Evolutionary conservation across 2,113 vertebrate species (phyloP).

Genomic region (Perca fluviatilis): DNA sequence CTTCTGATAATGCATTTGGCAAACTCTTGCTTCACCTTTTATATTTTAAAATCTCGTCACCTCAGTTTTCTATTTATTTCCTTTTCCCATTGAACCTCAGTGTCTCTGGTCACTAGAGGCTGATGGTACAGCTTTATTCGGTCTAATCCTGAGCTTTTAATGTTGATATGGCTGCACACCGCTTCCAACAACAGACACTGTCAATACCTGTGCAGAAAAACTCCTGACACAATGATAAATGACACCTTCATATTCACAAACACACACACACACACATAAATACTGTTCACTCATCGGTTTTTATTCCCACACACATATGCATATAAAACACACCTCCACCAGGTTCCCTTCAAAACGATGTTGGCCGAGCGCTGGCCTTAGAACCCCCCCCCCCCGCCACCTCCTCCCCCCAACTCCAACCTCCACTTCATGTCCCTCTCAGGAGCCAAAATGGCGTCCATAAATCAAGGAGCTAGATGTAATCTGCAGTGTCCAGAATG

Average conservation of each 20-base stretch:
- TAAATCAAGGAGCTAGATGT: conserved; percentile 98
- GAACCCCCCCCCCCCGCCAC: conserved; percentile 85
- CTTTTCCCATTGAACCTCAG: conserved; percentile 42
- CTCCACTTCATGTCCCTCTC: conserved; percentile 85
- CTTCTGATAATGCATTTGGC: conserved; percentile 28
- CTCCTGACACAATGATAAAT: conserved; percentile 68
- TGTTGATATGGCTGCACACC: conserved; percentile 12
- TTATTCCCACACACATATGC: conserved; percentile 44
- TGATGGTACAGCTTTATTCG: conserved; percentile 51
- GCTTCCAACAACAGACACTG: conserved; percentile 44
- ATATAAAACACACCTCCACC: conserved; percentile 67
- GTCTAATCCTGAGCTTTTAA: conserved; percentile 49
- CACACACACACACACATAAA: conserved; percentile 48
- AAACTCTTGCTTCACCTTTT: conserved; percentile 55
- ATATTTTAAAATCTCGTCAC: neutral
- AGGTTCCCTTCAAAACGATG: conserved; percentile 70
- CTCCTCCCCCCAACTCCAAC: conserved; percentile 80
- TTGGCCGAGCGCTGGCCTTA: conserved; percentile 87
- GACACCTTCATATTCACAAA: conserved; percentile 35
- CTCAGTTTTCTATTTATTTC: conserved; percentile 27
- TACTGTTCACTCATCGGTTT: conserved; percentile 41
- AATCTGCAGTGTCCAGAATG: conserved; percentile 97
- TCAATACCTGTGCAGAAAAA: conserved; percentile 57
- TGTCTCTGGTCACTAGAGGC: conserved; percentile 23
- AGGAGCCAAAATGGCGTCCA: conserved; percentile 85